Percentiles rank a stretch among this genome's conserved stretches.
Conservation (phyloP, 2,888 invertebrate genomes). For the Portevinia maculata region DNA sequence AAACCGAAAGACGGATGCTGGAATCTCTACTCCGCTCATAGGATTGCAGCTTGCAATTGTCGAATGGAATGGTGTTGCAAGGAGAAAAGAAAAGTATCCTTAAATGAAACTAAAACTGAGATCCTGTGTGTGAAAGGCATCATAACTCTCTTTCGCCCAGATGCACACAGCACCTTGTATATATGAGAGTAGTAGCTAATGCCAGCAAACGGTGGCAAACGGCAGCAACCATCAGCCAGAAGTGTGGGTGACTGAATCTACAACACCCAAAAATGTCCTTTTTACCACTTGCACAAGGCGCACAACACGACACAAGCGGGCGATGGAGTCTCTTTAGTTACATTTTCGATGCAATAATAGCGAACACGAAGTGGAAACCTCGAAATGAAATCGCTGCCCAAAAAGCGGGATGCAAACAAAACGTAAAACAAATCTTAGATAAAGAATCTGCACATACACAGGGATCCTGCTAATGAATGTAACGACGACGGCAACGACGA, state of each 20-base stretch:
- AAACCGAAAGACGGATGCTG: conserved; percentile 59
- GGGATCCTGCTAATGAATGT: conserved; percentile 64
- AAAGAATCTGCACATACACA: conserved; percentile 45
- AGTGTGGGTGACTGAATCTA: conserved; percentile 56
- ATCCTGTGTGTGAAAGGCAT: conserved; percentile 74
- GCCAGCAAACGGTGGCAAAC: not conserved
- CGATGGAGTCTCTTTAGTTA: conserved; percentile 58
- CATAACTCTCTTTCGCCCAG: conserved; percentile 73
- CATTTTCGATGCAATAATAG: conserved; percentile 70
- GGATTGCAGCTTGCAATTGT: conserved; percentile 24
- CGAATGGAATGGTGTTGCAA: not conserved
- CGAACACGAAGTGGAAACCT: conserved; percentile 70
- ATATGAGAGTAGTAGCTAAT: conserved; percentile 15
- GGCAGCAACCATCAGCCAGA: conserved; percentile 2
- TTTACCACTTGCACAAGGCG: conserved; percentile 50
- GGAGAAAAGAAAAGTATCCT: conserved; percentile 57
- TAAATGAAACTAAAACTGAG: conserved; percentile 74
- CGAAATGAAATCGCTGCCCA: conserved; percentile 65
- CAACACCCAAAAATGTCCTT: conserved; percentile 70
- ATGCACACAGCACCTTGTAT: conserved; percentile 71
- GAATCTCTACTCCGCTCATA: conserved; percentile 33
- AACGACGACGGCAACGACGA: conserved; percentile 27
- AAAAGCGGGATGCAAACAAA: conserved; percentile 24
- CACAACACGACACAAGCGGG: not conserved
- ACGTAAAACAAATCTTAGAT: conserved; percentile 32